Evolutionary conservation across 2,113 vertebrate species (phyloP).

Genomic region (Maccullochella peelii): DNA sequence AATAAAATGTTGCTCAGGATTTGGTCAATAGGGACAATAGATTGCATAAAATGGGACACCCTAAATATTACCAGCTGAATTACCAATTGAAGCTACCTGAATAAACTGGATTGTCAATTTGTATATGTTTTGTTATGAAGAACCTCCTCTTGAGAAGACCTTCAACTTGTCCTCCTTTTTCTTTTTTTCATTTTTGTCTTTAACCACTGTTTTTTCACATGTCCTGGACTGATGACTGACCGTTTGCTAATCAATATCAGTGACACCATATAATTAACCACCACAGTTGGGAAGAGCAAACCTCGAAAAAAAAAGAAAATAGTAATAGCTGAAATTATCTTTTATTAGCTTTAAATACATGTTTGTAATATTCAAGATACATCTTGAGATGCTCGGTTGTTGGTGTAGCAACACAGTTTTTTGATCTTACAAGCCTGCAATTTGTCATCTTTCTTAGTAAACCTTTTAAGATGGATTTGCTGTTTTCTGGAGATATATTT

Average conservation of each 20-base stretch:
- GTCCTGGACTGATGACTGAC: neutral
- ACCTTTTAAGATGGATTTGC: neutral
- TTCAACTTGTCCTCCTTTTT: neutral
- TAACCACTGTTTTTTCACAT: neutral
- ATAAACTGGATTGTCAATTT: neutral
- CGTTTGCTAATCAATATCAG: neutral
- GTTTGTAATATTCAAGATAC: neutral
- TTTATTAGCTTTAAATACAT: neutral
- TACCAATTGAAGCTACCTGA: neutral
- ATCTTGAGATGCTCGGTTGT: neutral
- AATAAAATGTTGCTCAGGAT: conserved; percentile 7
- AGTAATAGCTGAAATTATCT: no score
- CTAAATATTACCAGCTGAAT: neutral
- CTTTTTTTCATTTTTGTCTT: neutral
- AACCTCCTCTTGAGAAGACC: neutral
- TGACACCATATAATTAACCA: neutral
- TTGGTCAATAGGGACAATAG: neutral
- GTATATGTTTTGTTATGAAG: neutral
- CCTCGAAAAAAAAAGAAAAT: neutral
- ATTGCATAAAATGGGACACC: neutral
- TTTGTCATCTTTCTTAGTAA: neutral
- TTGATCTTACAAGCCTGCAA: neutral
- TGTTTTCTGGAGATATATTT: conserved; percentile 3
- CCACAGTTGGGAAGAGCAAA: neutral
- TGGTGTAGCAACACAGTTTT: neutral